Conservation (phyloP, 1,140 invertebrate species). For the Drosophila sproati region DNA sequence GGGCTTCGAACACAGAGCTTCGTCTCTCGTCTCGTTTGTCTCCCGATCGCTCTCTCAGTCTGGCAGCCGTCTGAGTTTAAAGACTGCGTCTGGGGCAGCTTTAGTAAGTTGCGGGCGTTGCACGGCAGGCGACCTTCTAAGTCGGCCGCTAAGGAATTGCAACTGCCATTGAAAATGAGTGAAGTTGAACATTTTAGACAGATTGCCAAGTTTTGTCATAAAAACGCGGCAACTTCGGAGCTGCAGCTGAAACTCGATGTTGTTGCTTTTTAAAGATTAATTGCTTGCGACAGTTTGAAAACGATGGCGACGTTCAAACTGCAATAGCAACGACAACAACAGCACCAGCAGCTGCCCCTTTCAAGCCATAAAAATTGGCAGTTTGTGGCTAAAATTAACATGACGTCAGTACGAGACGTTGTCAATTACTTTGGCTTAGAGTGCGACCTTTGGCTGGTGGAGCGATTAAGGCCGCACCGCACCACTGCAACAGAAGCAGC, state of each 20-base stretch:
- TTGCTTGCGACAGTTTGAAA: slow-evolving; percentile 79
- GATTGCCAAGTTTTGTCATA: slow-evolving; percentile 80
- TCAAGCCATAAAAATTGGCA: slow-evolving; percentile 67
- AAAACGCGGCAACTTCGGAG: slow-evolving; percentile 30
- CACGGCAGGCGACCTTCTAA: slow-evolving; percentile 65
- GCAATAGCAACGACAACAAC: slow-evolving; percentile 21
- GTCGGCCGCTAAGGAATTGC: slow-evolving; percentile 64
- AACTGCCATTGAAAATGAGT: slow-evolving; percentile 74
- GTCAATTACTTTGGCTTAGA: slow-evolving; percentile 46
- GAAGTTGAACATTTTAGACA: slow-evolving; percentile 78
- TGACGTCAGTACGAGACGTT: slow-evolving; percentile 38
- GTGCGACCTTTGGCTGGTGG: slow-evolving; percentile 38
- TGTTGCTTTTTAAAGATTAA: slow-evolving; percentile 78
- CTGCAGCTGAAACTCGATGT: slow-evolving; percentile 36
- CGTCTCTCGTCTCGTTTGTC: neutral
- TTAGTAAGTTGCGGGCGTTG: slow-evolving; percentile 55
- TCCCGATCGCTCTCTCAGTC: slow-evolving; percentile 20
- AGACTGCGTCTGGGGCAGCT: slow-evolving; percentile 28
- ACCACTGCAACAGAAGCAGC: neutral
- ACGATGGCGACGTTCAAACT: slow-evolving; percentile 55
- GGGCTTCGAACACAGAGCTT: slow-evolving; percentile 12
- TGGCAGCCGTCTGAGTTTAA: slow-evolving; percentile 36
- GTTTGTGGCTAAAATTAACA: slow-evolving; percentile 57
- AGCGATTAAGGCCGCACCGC: slow-evolving; percentile 49
- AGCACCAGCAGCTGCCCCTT: slow-evolving; percentile 55